phyloP scores from a whole-genome alignment of 2,113 vertebrate genomes.

The Orcinus orca region DNA sequence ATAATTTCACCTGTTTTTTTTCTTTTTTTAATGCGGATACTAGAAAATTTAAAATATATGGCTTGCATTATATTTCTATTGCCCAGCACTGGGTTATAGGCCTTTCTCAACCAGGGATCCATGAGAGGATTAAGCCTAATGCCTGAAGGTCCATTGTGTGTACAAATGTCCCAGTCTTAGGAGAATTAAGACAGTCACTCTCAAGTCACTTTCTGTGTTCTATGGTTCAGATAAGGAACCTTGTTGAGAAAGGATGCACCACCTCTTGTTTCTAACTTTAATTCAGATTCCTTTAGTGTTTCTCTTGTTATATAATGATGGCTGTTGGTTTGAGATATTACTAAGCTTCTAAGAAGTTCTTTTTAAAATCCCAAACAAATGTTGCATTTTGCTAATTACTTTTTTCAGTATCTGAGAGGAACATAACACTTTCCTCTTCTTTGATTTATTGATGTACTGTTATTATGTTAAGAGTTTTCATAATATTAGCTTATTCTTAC shows the following conservation, averaged over 20 bases:
- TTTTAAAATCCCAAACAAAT: not conserved
- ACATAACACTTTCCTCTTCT: not conserved
- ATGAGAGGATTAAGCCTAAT: not conserved
- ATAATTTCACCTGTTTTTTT: not conserved
- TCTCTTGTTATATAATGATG: not conserved
- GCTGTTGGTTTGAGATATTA: not conserved
- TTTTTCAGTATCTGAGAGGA: not conserved
- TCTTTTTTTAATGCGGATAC: not conserved
- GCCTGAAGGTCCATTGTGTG: not conserved
- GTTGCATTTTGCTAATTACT: not conserved
- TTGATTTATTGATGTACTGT: not conserved
- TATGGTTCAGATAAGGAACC: not conserved
- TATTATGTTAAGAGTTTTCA: not conserved
- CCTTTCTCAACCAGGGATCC: not conserved
- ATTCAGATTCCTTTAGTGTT: not conserved
- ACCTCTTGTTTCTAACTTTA: not conserved
- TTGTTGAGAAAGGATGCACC: not conserved
- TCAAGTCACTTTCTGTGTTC: not conserved
- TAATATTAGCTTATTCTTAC: not conserved
- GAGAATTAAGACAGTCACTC: not conserved
- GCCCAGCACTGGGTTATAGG: not conserved
- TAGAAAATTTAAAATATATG: not conserved
- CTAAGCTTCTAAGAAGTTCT: not conserved
- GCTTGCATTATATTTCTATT: not conserved
- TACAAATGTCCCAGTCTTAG: not conserved